phyloP scores from a whole-genome alignment of 2,113 vertebrate species.

The human region GRCh38 chr4:87339001-87339500 shows the following conservation, averaged over 20 bases:
- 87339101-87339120: background rate
- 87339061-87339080: background rate
- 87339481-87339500: background rate
- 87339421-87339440: background rate
- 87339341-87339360: background rate
- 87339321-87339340: background rate
- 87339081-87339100: background rate
- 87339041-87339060: background rate
- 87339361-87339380: background rate
- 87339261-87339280: background rate
- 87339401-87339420: background rate
- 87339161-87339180: background rate
- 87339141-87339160: background rate
- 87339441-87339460: background rate
- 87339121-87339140: background rate
- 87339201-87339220: background rate
- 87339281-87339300: background rate
- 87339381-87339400: constrained; percentile 10
- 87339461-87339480: background rate
- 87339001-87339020: background rate
- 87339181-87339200: background rate
- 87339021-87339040: background rate
- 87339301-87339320: background rate
- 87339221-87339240: background rate
- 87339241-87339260: background rate